Percentiles rank a stretch among this genome's conserved stretches.
Conservation (phyloP, 53 echinoderm and acorn worm genomes). For the Astropecten irregularis region DNA sequence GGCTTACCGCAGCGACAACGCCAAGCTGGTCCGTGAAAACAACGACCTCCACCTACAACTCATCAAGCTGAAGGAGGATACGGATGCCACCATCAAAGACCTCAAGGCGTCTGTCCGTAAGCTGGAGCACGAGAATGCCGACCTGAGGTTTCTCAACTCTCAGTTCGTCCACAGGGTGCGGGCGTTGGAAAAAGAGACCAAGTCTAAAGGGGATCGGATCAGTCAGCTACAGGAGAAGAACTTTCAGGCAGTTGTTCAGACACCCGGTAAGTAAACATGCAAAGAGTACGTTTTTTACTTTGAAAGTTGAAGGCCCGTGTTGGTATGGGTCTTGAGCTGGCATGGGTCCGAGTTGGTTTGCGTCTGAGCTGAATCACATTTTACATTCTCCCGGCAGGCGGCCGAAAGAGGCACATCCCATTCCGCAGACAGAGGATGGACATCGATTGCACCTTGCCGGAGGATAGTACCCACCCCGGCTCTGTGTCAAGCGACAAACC, state of each 20-base stretch:
- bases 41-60: slow-evolving; percentile 92
- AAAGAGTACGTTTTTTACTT: no score
- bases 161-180: slow-evolving; percentile 98
- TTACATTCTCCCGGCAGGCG: no score
- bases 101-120: slow-evolving; percentile 82
- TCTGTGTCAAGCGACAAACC: not conserved
- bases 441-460: slow-evolving; percentile 84
- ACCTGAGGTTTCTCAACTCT: slow-evolving; percentile 91
- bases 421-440: slow-evolving; percentile 98
- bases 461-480: slow-evolving; percentile 19
- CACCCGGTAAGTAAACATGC: slow-evolving; percentile 82
- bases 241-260: slow-evolving; percentile 97
- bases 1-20: slow-evolving; percentile 96
- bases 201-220: slow-evolving; percentile 84
- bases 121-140: slow-evolving; percentile 96
- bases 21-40: slow-evolving; percentile 87
- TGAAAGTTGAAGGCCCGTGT: no score
- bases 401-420: slow-evolving; percentile 90
- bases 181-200: slow-evolving; percentile 84
- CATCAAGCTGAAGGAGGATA: slow-evolving; percentile 81
- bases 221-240: slow-evolving; percentile 93
- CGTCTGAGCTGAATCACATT: no score
- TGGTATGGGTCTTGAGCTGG: no score
- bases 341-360: no score
- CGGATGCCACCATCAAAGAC: slow-evolving; percentile 74